A percentile compares a stretch with the other conserved stretches of the same genome.
phyloP scores from a whole-genome alignment of 35 echinoderm and acorn worm species.

The Holothuria glaberrima region DNA sequence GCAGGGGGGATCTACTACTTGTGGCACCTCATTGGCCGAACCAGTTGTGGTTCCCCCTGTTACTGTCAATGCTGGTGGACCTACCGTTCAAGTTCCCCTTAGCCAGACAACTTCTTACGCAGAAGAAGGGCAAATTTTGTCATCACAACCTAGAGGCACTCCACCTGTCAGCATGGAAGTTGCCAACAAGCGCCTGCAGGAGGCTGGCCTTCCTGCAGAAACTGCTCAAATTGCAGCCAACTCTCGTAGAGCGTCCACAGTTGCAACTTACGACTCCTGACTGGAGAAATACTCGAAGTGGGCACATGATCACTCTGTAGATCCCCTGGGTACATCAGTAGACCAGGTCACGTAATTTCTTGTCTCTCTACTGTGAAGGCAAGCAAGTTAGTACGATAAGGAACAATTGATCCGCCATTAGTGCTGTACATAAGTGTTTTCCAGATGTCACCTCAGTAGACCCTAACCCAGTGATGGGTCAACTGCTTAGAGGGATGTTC shows the following conservation, averaged over 20 bases:
- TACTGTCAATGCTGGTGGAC: neutral
- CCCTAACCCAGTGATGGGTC: too few species aligned
- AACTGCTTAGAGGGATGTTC: neutral
- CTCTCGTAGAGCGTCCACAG: conserved; percentile 14
- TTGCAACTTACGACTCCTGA: conserved; percentile 8
- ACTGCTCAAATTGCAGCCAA: conserved; percentile 34
- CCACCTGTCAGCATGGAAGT: conserved; percentile 14
- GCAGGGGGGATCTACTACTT: neutral
- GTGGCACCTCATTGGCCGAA: neutral
- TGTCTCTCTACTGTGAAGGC: conserved; percentile 14
- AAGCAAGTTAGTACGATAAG: neutral
- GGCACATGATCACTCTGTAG: neutral
- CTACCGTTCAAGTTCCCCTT: neutral
- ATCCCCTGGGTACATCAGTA: neutral
- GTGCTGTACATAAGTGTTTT: neutral
- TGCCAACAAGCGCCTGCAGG: neutral
- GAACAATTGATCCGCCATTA: neutral
- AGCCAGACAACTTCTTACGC: neutral
- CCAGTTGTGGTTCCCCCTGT: neutral
- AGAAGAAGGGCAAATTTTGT: neutral
- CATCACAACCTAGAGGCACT: neutral
- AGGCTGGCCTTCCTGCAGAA: conserved; percentile 32
- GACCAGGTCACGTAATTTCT: conserved; percentile 3
- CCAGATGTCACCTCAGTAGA: neutral
- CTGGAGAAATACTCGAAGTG: neutral